Base-by-base conservation (phyloP, 2,888 invertebrate genomes). In the Smittia aterrima region DNA sequence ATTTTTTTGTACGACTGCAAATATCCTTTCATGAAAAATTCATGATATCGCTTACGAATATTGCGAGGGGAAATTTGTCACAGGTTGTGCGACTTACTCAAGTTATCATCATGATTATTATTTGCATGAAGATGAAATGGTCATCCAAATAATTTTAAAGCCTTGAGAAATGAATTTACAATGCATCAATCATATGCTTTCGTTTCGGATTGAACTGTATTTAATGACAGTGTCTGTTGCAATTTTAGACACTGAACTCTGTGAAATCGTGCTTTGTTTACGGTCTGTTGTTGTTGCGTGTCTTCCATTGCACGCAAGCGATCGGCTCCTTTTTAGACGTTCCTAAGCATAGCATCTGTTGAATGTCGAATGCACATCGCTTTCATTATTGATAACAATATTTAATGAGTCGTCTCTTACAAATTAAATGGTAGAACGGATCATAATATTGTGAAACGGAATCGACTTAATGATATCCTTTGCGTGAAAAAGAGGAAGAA, bases 321-420 rank as follows among this genome's bases (percentile, higher is more conserved):
- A 54, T 54, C 54, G 53, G 53, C 54, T 71, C 27, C 54, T 71
- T 71, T 71, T 32, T 47, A 38, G 41, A 38, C 32, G 13, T 47
- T 54, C 24, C 27, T 71, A 27, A 40, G 25, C 38, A 47, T 47
- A 58, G 38, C 72, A 72, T 72, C 72, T 72, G 72, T 72, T 72
- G 72, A 32, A 72, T 24, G 32, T 27, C 20, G 22, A 16, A 62
- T 58, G 27, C 24, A 38, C 27, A 62, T 6, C 22, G 27, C 54
- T 58, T 72, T 58, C 13, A 24, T 72, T 72, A 40, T 72, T 62
- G 72, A 72, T 72, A 72, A 72, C 62, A 70, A 72, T 32, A 20
- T 71, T 27, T 71, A 20, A 58, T 71, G 71, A 22, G n/a, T n/a
- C n/a, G n/a, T 9, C 47, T 47, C 24, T 1, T 22, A 41, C 24